Base-by-base conservation (phyloP, 1,140 invertebrate genomes). In the Ceratosolen fusciceps region DNA sequence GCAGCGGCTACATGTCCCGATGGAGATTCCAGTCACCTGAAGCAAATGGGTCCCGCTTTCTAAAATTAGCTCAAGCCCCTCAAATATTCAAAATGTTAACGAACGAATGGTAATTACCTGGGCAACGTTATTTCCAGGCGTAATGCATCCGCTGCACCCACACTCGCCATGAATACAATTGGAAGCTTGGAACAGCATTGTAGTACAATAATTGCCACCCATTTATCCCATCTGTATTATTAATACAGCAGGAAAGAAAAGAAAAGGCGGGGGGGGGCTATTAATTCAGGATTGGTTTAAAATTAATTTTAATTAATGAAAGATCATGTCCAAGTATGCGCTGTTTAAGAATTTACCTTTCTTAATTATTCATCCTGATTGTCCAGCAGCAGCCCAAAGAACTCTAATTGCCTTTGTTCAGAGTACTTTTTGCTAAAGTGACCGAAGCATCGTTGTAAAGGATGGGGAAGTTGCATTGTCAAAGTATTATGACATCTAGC, bases 61-160 rank as follows among this genome's bases (percentile, higher is more conserved):
- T 37, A 37, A 65, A 37, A 65, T 37, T 65, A 37, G 49, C 3
- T 37, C 29, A 7, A 4, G 4, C 5, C 0, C 2, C 4, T 65
- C 21, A 65, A 37, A 37, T 65, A 65, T 65, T 65, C 31, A 65
- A 37, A 65, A 37, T 65, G 29, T 21, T n/a, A 65, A n/a, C 60
- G 31, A 65, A 65, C 16, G n/a, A 65, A 34, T n/a, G 1, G 24
- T 60, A 10, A 31, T 31, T 12, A 60, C 29, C 9, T 2, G 26
- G 19, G 10, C 5, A 31, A 2, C 26, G 26, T 60, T 31, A 60
- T 31, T 16, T 34, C 26, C 14, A 16, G 19, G 12, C 2, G 10
- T 5, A 29, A 31, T 31, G 19, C 12, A 29, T 60, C 7, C 12
- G 12, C 12, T 1, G 14, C 10, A 31, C 10, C 3, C 5, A 5